Conservation (phyloP, 2,797 vertebrate genomes). For the Eutrigla gurnardus region DNA sequence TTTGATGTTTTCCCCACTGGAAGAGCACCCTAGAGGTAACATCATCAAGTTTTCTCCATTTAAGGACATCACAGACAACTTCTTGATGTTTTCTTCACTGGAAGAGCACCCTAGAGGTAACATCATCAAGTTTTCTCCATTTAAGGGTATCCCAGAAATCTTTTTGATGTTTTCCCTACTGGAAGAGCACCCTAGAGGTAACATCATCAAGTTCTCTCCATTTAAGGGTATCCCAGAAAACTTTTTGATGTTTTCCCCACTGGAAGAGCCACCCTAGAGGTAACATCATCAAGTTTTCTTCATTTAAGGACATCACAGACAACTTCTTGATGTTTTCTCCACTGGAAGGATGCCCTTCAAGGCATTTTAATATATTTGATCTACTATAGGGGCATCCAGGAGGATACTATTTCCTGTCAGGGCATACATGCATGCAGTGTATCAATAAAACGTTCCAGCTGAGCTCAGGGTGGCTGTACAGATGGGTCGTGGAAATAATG, state of each 20-base stretch:
- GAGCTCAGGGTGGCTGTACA: neutral
- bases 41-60: neutral
- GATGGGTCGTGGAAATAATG: slow-evolving; percentile 35
- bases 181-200: too few relatives aligned
- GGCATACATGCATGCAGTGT: neutral
- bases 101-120: too few relatives aligned
- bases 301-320: neutral
- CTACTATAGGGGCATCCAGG: neutral
- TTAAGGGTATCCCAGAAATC: too few relatives aligned
- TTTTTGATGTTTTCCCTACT: too few relatives aligned
- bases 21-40: too few relatives aligned
- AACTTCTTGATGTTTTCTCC: neutral
- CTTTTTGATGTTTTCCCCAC: too few relatives aligned
- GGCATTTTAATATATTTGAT: neutral
- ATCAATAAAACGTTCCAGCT: slow-evolving; percentile 27
- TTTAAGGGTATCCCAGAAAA: neutral
- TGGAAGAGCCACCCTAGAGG: too few relatives aligned
- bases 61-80: neutral
- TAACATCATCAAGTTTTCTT: neutral
- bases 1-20: too few relatives aligned
- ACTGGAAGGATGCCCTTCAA: neutral
- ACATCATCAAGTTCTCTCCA: neutral
- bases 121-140: too few relatives aligned
- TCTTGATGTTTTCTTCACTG: too few relatives aligned
- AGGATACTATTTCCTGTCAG: neutral